Base-by-base conservation (phyloP, 2,113 vertebrate genomes). In the Megaleporinus macrocephalus region DNA sequence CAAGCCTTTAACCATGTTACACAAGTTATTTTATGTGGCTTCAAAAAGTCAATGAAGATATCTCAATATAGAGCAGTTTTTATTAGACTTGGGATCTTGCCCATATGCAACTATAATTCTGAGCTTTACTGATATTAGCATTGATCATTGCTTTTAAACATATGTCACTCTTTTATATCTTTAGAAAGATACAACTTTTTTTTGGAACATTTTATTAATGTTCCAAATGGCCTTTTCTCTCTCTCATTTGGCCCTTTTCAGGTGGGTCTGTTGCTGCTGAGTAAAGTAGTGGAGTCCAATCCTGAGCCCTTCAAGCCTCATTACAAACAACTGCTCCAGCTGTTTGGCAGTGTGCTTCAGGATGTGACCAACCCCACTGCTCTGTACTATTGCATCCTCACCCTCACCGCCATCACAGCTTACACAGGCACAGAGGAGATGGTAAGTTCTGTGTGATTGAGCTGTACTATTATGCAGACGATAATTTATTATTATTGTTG, bases 181-280 rank as follows among this genome's bases (percentile, higher is more conserved):
- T n/a, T n/a, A n/a, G n/a, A n/a, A n/a, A n/a, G n/a, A n/a, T n/a
- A n/a, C n/a, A n/a, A n/a, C n/a, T n/a, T 65, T 65, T 3, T 30
- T 30, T 13, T 4, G 27, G 33, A 9, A 33, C 13, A 2, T 41
- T 66, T 30, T 66, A 5, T 82, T 15, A 44, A 16, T 71, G 5
- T 24, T 24, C 26, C 41, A n/a, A n/a, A n/a, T n/a, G n/a, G n/a
- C n/a, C n/a, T n/a, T n/a, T n/a, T n/a, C n/a, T n/a, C n/a, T n/a
- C n/a, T n/a, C n/a, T n/a, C n/a, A n/a, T n/a, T n/a, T n/a, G 5
- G 10, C 11, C 27, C 36, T 30, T 51, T 36, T 10, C 76, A 97
- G 96, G 86, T 96, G 80, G 95, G 95, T 14, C 90, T 97, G 68
- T 85, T 97, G 87, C 88, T 97, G 78, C 90, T 97, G 27, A 95